These are phyloP conservation scores for Numenius phaeopus DNA, from an alignment of 2,797 vertebrate species.

Conservation along the genomic window DNA sequence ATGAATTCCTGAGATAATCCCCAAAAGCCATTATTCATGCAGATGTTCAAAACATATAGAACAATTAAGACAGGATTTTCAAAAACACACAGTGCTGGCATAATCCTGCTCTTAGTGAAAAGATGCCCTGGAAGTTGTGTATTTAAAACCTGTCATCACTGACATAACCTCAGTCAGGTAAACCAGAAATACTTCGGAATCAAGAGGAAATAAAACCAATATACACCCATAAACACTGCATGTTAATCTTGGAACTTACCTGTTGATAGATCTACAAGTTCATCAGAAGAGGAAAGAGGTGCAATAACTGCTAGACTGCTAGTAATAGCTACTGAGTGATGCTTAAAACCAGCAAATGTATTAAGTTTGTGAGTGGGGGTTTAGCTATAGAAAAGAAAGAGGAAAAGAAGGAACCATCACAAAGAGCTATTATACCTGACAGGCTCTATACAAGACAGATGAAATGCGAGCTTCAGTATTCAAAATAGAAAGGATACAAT, in stretches of 20 bases:
- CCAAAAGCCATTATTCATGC: not conserved
- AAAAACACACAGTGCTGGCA: not conserved
- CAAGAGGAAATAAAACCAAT: not conserved
- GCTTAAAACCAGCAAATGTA: conserved; percentile 51
- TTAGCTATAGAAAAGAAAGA: conserved; percentile 52
- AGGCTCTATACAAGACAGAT: conserved; percentile 75
- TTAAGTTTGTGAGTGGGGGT: conserved; percentile 15
- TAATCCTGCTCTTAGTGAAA: not conserved
- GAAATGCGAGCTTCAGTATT: conserved; percentile 82
- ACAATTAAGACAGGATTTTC: not conserved
- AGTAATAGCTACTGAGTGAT: conserved; percentile 11
- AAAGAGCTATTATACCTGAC: conserved; percentile 81
- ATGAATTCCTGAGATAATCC: not conserved
- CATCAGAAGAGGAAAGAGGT: not conserved
- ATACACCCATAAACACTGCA: not conserved
- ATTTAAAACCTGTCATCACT: not conserved
- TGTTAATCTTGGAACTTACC: not conserved
- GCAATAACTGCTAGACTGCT: conserved; percentile 5
- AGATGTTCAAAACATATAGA: not conserved
- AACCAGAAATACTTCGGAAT: not conserved
- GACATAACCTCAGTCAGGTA: not conserved
- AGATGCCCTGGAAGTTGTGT: not conserved
- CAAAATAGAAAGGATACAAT: conserved; percentile 86
- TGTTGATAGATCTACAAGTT: not conserved
- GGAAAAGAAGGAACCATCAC: conserved; percentile 71